These are phyloP conservation scores for Meliscaeva auricollis DNA, from an alignment of 2,888 invertebrate species.

Conservation along the genomic window DNA sequence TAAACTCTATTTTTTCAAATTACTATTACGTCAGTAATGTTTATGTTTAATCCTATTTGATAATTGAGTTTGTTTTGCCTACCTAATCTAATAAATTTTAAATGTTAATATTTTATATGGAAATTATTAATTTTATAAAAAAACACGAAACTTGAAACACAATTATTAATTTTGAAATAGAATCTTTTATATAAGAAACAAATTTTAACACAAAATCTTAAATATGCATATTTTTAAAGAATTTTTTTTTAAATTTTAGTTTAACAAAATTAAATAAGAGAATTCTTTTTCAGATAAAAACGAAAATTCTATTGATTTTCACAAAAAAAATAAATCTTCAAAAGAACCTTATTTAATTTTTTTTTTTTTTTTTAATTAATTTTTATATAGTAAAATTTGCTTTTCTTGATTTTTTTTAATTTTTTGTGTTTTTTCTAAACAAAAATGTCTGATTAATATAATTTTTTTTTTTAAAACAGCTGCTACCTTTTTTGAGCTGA, in stretches of 20 bases:
- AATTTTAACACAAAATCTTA: constrained; percentile 2
- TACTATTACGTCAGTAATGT: not conserved
- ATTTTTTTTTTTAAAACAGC: too few species aligned
- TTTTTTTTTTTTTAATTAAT: not conserved
- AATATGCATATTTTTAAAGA: not conserved
- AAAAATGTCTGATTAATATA: too few species aligned
- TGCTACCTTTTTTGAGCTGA: too few species aligned
- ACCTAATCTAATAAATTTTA: constrained; percentile 16
- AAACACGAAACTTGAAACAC: constrained; percentile 27
- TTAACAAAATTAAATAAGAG: not conserved
- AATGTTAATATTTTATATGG: not conserved
- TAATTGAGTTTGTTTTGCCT: constrained; percentile 28
- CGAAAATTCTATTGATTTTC: constrained; percentile 9
- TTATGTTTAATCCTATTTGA: not conserved
- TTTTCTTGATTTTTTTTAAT: too few species aligned
- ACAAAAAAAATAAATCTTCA: not conserved
- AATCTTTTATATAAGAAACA: constrained; percentile 14
- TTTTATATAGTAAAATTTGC: not conserved
- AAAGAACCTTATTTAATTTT: not conserved
- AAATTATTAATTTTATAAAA: constrained; percentile 41
- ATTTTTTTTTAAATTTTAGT: not conserved
- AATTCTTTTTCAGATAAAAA: not conserved
- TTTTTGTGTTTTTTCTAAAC: too few species aligned
- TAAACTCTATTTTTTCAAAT: too few species aligned
- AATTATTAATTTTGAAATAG: constrained; percentile 5